A percentile compares a stretch with the other conserved stretches of the same genome.
phyloP scores from a whole-genome alignment of 2,888 invertebrate species.

The Lysandra coridon region DNA sequence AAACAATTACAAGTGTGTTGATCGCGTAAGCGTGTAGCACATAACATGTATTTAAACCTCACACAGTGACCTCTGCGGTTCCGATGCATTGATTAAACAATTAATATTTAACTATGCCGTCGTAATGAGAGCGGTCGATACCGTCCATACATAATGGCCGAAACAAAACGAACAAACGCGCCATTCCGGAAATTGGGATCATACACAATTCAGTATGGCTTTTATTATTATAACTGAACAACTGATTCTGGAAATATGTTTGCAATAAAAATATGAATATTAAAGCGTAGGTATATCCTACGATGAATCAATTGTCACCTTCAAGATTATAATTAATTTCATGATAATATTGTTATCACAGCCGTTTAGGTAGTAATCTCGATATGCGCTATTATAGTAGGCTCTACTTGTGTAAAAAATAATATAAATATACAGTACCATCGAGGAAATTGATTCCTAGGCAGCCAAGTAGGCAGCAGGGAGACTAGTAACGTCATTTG shows the following conservation, averaged over 20 bases:
- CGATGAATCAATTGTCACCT: no score
- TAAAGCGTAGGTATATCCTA: neutral
- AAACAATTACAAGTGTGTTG: neutral
- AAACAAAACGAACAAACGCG: constrained; percentile 56
- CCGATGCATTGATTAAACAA: constrained; percentile 36
- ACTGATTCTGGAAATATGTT: constrained; percentile 12
- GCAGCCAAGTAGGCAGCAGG: no score
- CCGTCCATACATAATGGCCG: constrained; percentile 56
- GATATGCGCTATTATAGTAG: no score
- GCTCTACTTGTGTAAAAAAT: no score
- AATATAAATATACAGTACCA: no score
- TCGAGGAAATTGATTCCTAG: no score
- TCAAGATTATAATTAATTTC: no score
- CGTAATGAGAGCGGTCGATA: constrained; percentile 53
- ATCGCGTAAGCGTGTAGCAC: neutral
- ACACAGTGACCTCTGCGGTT: constrained; percentile 29
- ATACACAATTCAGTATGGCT: constrained; percentile 58
- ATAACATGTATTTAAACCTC: constrained; percentile 10
- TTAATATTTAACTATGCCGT: constrained; percentile 48
- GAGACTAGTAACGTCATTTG: no score
- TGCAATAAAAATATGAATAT: neutral
- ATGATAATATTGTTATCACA: no score
- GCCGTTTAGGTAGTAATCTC: no score
- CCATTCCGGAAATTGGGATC: constrained; percentile 64
- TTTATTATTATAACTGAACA: constrained; percentile 39